Percentiles rank a stretch among this genome's conserved stretches.
These are phyloP conservation scores for Meteorus sp. DNA, from an alignment of 1,140 invertebrate species.

Conservation along the genomic window DNA sequence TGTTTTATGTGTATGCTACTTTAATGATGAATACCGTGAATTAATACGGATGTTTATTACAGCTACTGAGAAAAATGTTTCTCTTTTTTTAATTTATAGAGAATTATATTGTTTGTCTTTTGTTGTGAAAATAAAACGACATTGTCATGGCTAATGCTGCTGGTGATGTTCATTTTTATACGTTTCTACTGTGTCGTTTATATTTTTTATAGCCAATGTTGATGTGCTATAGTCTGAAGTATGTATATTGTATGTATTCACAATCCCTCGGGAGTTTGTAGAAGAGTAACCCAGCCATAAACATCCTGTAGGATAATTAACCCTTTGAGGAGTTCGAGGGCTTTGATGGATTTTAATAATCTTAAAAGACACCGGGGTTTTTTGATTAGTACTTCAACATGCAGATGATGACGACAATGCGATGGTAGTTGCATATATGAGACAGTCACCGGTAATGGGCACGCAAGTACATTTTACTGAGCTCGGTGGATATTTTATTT, in stretches of 20 bases:
- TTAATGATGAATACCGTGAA: too few species aligned
- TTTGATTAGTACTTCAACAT: constrained; percentile 49
- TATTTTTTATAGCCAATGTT: constrained; percentile 5
- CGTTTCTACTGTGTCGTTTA: background rate
- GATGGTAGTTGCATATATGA: constrained; percentile 23
- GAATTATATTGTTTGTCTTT: too few species aligned
- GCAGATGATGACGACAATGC: constrained; percentile 42
- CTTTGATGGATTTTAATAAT: constrained; percentile 57
- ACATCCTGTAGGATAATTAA: constrained; percentile 57
- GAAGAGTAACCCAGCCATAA: constrained; percentile 49
- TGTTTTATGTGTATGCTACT: too few species aligned
- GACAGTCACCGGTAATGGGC: constrained; percentile 2
- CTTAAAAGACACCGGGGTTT: constrained; percentile 54
- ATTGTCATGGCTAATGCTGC: too few species aligned
- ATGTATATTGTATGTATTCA: background rate
- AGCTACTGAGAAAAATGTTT: too few species aligned
- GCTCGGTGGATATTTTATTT: constrained; percentile 12
- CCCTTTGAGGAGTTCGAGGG: constrained; percentile 56
- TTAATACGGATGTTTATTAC: too few species aligned
- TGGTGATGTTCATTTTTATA: too few species aligned
- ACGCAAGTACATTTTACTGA: constrained; percentile 14
- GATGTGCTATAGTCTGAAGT: too few species aligned
- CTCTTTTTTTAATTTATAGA: too few species aligned
- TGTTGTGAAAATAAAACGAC: too few species aligned
- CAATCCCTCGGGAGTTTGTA: constrained; percentile 19